These are phyloP conservation scores for Corythaeola cristata DNA, from an alignment of 2,113 vertebrate genomes.

Conservation along the genomic window DNA sequence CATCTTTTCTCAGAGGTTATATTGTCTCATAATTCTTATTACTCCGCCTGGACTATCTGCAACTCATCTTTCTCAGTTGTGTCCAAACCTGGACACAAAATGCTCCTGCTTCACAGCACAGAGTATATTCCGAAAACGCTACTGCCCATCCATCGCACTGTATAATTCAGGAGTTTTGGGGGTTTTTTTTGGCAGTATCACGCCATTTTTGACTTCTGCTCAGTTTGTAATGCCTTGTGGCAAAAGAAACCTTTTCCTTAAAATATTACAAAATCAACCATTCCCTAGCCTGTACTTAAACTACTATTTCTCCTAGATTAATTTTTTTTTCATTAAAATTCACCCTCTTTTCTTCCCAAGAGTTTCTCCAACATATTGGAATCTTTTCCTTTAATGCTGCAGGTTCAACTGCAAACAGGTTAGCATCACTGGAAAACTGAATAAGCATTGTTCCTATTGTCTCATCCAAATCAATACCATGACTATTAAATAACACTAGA, in stretches of 20 bases:
- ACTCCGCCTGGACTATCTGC: background rate
- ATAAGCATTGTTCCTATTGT: background rate
- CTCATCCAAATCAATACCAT: constrained; percentile 28
- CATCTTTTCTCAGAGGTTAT: background rate
- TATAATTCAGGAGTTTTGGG: no score
- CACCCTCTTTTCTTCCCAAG: background rate
- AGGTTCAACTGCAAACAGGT: background rate
- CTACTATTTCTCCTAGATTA: background rate
- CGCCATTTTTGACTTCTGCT: background rate
- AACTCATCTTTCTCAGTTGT: background rate
- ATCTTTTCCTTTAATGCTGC: background rate
- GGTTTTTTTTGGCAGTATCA: background rate
- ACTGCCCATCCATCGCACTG: background rate
- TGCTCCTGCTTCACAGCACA: background rate
- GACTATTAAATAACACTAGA: constrained; percentile 38
- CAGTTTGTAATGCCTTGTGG: background rate
- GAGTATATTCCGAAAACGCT: background rate
- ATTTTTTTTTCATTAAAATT: background rate
- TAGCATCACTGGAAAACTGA: background rate
- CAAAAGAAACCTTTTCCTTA: background rate
- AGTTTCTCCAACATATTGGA: background rate
- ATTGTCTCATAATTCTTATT: background rate
- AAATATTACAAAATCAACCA: background rate
- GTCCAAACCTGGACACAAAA: background rate
- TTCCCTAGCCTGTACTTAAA: background rate